Evolutionary conservation across 2,888 invertebrate species (phyloP).

Genomic region (Heteropelma amictum): DNA sequence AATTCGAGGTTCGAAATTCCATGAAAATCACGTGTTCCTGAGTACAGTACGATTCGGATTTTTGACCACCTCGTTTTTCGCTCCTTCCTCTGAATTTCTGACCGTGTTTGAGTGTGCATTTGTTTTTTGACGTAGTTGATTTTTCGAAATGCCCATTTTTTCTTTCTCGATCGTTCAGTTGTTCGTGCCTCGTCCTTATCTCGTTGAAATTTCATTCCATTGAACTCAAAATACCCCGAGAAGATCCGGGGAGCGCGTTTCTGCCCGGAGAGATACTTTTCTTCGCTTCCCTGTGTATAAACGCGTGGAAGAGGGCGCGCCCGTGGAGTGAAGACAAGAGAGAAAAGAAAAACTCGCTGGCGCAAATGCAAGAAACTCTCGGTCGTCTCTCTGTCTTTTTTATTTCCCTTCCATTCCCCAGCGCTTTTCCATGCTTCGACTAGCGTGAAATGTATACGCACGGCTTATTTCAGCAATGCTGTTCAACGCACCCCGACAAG

Average conservation of each 20-base stretch:
- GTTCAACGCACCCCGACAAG: neutral
- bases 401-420: too few relatives aligned
- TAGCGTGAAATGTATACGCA: slow-evolving; percentile 56
- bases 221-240: neutral
- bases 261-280: slow-evolving; percentile 6
- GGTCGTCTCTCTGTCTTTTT: slow-evolving; percentile 11
- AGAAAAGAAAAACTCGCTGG: neutral
- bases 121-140: too few relatives aligned
- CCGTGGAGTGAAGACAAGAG: neutral
- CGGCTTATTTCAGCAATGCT: slow-evolving; percentile 23
- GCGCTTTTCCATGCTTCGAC: slow-evolving; percentile 55
- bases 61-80: too few relatives aligned
- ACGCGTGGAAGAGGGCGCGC: neutral
- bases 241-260: slow-evolving; percentile 2
- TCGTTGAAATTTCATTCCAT: neutral
- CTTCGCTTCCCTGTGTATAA: slow-evolving; percentile 22
- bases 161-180: too few relatives aligned
- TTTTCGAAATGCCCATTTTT: too few relatives aligned
- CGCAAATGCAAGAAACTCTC: neutral
- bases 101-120: too few relatives aligned
- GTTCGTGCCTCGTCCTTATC: too few relatives aligned
- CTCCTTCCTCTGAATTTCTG: too few relatives aligned
- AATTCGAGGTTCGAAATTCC: too few relatives aligned
- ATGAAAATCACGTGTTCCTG: too few relatives aligned
- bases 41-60: too few relatives aligned